Evolutionary conservation across 2,888 invertebrate species (phyloP), one percentile per base, ranked within the genome.

Genomic region (Melinaea marsaeus): DNA sequence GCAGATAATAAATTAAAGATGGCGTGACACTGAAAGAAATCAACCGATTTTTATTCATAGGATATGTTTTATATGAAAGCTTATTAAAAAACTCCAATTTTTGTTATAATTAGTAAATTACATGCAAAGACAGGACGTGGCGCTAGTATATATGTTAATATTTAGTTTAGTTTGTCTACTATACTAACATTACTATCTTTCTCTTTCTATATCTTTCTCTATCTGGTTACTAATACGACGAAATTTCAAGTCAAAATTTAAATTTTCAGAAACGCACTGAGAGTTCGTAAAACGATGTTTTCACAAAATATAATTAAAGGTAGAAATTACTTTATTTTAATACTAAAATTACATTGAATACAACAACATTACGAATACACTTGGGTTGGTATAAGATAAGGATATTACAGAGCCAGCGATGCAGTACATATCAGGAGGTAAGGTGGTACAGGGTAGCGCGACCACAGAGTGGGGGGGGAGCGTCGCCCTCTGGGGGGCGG

Each of bases 401-500:
- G 1, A 42, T 42, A 9, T 42, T 42, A 9, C 9, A 42, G 42
- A 42, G 9, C 42, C 42, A 9, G 11, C 48, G 48, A 65, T 60
- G 56, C 58, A 62, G 58, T 59, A 68, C 60, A 66, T 74, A 60
- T 56, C 61, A 55, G 72, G 70, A 2, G 72, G 66, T 45, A 67
- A 56, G 45, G 76, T 71, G 34, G 62, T 69, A 34, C 71, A 74
- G 72, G 85, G 88, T 47, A 76, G 72, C 45, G 75, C 79, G 68
- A 89, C 89, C 46, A 70, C 75, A 54, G 85, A 81, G 71, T 86
- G 85, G 80, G 83, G 81, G 33, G 81, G 83, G 42, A 81, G 84
- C 13, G 79, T 86, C 11, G 82, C 84, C 1, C 72, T 90, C 33
- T 88, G 85, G 87, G 88, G 89, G 32, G 72, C 88, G 7, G 75